Evolutionary conservation across 2,797 vertebrate genomes (phyloP), one percentile per base, ranked within the genome.

Genomic region (Emydoidea blandingii): DNA sequence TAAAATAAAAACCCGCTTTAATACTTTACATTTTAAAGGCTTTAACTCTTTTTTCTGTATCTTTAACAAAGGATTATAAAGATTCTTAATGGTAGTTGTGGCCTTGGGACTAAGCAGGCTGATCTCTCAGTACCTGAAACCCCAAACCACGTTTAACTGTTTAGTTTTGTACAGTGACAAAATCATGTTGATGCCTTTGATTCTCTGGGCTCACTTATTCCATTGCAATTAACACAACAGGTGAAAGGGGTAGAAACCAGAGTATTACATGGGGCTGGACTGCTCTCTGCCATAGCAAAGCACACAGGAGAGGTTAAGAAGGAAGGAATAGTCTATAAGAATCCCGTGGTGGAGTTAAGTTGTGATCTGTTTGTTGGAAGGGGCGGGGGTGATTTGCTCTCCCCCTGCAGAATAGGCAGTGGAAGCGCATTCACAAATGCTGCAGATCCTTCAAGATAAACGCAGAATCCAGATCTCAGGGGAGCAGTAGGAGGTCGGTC

Each of bases 61-160:
- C 72, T 90, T 94, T 89, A 76, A 47, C 88, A 89, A 84, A 95
- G 86, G 87, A 79, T 87, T 91, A 83, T 47, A 5, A 68, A 68
- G 65, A 84, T 87, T 93, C 96, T 96, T 93, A 94, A 92, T 90
- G 90, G 86, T 88, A 59, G 57, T 89, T 96, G 97, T 96, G 96
- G 96, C 96, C 95, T 96, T 83, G 94, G 94, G 91, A 97, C 96
- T 76, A 84, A 83, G 81, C 90, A 93, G 94, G 23, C 23, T 21
- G 37, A 47, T 11, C 19, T 37, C n/a, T 41, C n/a, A 2, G 65
- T n/a, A 41, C 8, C 65, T 37, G n/a, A 86, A 93, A 84, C 90
- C 94, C 90, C 96, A 84, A 96, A 90, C 91, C 88, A 96, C 91
- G 78, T 95, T 96, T 83, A 90, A 88, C 90, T 95, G 47, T 34